Percentiles rank a stretch among this genome's conserved stretches.
Evolutionary conservation across 2,113 vertebrate species (phyloP).

Genomic region (Lophura nycthemera): DNA sequence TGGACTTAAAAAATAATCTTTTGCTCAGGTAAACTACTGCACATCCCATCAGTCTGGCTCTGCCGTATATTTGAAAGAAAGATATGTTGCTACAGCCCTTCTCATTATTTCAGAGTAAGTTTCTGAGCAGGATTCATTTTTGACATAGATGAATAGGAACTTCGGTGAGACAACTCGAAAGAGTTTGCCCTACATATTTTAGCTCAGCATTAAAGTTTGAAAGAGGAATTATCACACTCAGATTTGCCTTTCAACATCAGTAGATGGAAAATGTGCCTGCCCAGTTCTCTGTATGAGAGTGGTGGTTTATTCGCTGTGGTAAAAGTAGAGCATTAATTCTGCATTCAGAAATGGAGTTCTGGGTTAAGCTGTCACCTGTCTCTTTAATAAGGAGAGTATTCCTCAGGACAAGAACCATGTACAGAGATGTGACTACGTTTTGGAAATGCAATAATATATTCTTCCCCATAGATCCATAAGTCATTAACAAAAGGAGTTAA

Average conservation of each 20-base stretch:
- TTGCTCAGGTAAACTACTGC: neutral
- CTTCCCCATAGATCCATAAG: neutral
- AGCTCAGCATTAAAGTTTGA: slow-evolving; percentile 5
- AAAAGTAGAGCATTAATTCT: neutral
- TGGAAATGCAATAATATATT: neutral
- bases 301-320: neutral
- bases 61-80: neutral
- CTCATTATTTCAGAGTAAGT: neutral
- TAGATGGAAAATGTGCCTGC: neutral
- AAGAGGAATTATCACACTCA: slow-evolving; percentile 6
- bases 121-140: slow-evolving; percentile 35
- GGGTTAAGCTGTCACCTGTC: neutral
- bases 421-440: neutral
- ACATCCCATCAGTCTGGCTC: neutral
- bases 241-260: slow-evolving; percentile 23
- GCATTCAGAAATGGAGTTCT: neutral
- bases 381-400: neutral
- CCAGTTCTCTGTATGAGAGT: neutral
- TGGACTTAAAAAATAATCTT: neutral
- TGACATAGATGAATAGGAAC: slow-evolving; percentile 24
- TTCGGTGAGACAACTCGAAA: slow-evolving; percentile 1
- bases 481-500: neutral
- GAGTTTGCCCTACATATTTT: slow-evolving; percentile 4
- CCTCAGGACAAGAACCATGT: neutral
- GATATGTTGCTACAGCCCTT: slow-evolving; percentile 11